Evolutionary conservation across 2,888 invertebrate genomes (phyloP).

Genomic region (Dicycla oo): DNA sequence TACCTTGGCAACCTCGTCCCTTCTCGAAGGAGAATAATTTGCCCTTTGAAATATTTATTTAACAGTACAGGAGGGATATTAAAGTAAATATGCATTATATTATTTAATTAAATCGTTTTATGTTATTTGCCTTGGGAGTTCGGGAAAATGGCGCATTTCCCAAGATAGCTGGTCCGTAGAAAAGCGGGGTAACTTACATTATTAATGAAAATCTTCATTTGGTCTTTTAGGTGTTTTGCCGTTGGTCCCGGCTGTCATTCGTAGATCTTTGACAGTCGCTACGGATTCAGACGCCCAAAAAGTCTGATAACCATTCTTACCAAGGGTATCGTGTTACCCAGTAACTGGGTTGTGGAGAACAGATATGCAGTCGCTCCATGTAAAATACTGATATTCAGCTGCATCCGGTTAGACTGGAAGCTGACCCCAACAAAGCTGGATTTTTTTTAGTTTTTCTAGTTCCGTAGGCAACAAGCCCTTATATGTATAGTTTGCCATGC

Average conservation of each 20-base stretch:
- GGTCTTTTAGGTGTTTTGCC: conserved; percentile 26
- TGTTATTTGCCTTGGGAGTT: conserved; percentile 62
- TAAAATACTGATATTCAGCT: no score
- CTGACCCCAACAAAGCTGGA: not conserved
- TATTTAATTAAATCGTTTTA: conserved; percentile 67
- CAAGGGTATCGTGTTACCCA: not conserved
- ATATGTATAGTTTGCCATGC: no score
- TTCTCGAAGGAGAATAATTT: conserved; percentile 50
- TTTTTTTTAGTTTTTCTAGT: no score
- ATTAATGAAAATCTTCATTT: conserved; percentile 38
- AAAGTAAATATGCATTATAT: conserved; percentile 59
- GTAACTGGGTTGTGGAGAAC: not conserved
- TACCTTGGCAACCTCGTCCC: conserved; percentile 36
- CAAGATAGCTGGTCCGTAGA: conserved; percentile 22
- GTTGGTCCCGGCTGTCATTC: no score
- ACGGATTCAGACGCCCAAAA: not conserved
- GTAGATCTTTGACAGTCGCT: no score
- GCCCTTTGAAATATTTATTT: conserved; percentile 62
- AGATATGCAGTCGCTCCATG: not conserved
- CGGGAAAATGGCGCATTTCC: conserved; percentile 49
- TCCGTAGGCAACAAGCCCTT: no score
- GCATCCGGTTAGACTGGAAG: not conserved
- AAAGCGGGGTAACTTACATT: conserved; percentile 31
- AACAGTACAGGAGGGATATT: conserved; percentile 57
- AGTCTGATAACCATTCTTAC: not conserved